These are phyloP conservation scores for Cotesia chilonis DNA, from an alignment of 1,140 invertebrate genomes.

Conservation along the genomic window DNA sequence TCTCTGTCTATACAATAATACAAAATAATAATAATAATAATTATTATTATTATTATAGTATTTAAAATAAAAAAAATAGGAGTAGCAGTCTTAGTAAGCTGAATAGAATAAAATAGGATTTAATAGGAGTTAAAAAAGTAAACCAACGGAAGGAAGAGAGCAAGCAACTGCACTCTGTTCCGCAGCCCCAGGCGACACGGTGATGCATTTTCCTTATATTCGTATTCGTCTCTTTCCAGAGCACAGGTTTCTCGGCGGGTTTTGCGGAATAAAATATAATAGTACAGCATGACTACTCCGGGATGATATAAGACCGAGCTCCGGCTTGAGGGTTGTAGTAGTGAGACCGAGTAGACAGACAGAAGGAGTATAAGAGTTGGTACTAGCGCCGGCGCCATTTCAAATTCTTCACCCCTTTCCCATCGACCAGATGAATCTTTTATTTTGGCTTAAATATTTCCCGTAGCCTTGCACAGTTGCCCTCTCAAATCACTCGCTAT, in stretches of 20 bases:
- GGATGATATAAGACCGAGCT: not conserved
- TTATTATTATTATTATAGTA: too few relatives aligned
- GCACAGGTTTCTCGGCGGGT: too few relatives aligned
- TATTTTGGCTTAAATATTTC: constrained; percentile 7
- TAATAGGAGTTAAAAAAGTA: constrained; percentile 3
- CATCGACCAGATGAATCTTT: constrained; percentile 25
- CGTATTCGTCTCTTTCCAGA: not conserved
- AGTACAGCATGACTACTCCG: too few relatives aligned
- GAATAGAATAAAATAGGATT: not conserved
- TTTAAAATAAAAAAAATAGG: too few relatives aligned
- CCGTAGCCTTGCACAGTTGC: constrained; percentile 21
- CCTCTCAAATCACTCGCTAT: constrained; percentile 17
- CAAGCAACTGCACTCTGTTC: constrained; percentile 29
- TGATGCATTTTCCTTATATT: constrained; percentile 1
- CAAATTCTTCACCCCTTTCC: constrained; percentile 19
- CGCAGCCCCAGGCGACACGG: constrained; percentile 29
- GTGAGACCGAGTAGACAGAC: constrained; percentile 9
- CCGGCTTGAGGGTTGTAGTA: not conserved
- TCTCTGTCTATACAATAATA: too few relatives aligned
- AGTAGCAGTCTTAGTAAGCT: too few relatives aligned
- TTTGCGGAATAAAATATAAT: too few relatives aligned
- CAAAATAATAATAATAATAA: too few relatives aligned
- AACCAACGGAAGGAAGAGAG: constrained; percentile 18
- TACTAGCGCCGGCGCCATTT: constrained; percentile 35
- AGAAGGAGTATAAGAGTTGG: not conserved